Conservation (phyloP, 2,888 invertebrate species). For the Heliconius hortense region DNA sequence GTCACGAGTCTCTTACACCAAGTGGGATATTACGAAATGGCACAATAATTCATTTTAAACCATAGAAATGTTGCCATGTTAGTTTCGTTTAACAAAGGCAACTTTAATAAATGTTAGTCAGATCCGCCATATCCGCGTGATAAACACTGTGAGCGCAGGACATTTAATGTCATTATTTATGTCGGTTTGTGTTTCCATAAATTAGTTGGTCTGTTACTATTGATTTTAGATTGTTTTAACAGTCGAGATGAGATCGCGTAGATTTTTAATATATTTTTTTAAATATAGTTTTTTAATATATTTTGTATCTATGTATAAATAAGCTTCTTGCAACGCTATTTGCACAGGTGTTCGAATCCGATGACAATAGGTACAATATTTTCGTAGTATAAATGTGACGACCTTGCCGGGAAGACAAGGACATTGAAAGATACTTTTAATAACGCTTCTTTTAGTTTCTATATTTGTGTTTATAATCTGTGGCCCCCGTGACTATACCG, state of each 20-base stretch:
- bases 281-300: not conserved
- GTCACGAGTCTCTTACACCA: conserved; percentile 32
- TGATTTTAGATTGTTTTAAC: not conserved
- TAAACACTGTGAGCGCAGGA: conserved; percentile 47
- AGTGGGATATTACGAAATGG: conserved; percentile 33
- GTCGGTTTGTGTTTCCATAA: conserved; percentile 51
- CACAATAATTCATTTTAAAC: conserved; percentile 37
- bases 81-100: conserved; percentile 40
- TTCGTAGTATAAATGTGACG: not conserved
- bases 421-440: no score
- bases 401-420: not conserved
- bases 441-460: not conserved
- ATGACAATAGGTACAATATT: not conserved
- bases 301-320: not conserved
- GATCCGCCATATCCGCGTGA: conserved; percentile 44
- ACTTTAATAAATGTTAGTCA: conserved; percentile 43
- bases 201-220: conserved; percentile 50
- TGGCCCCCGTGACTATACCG: no score
- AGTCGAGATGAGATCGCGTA: conserved; percentile 22
- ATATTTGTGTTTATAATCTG: not conserved
- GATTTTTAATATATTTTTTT: not conserved
- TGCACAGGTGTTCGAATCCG: not conserved
- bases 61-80: conserved; percentile 41
- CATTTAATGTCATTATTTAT: conserved; percentile 50
- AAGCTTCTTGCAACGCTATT: not conserved